These are phyloP conservation scores for Limonius californicus DNA, from an alignment of 1,140 invertebrate species.

Conservation along the genomic window DNA sequence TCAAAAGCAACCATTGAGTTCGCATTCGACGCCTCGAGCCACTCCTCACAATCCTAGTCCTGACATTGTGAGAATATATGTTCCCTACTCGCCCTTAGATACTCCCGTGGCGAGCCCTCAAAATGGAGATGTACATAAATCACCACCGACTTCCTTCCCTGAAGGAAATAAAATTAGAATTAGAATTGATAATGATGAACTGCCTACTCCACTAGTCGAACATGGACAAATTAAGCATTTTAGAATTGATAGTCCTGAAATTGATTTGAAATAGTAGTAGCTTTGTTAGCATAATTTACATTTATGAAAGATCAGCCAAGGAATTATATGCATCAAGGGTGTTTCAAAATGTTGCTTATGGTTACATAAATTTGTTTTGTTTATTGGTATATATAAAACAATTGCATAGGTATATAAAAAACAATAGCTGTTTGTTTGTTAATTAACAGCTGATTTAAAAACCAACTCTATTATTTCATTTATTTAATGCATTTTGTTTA, in stretches of 20 bases:
- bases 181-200: conserved; percentile 63
- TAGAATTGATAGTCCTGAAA: conserved; percentile 52
- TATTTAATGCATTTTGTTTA: no score
- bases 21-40: conserved; percentile 60
- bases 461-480: no score
- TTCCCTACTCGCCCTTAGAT: conserved; percentile 59
- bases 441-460: no score
- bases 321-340: no score
- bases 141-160: conserved; percentile 45
- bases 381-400: no score
- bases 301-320: no score
- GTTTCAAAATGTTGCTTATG: no score
- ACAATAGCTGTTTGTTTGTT: no score
- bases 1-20: conserved; percentile 49
- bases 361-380: no score
- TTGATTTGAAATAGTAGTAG: conserved; percentile 29
- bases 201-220: conserved; percentile 67
- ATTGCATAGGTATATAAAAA: no score
- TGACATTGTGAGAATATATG: conserved; percentile 72
- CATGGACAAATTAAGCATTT: conserved; percentile 58
- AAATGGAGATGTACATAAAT: conserved; percentile 53
- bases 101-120: conserved; percentile 52
- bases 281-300: no score
- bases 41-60: conserved; percentile 58
- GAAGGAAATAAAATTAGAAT: conserved; percentile 63